Conservation (phyloP, 2,797 vertebrate genomes). For the Melanotaenia parkinsoni region DNA sequence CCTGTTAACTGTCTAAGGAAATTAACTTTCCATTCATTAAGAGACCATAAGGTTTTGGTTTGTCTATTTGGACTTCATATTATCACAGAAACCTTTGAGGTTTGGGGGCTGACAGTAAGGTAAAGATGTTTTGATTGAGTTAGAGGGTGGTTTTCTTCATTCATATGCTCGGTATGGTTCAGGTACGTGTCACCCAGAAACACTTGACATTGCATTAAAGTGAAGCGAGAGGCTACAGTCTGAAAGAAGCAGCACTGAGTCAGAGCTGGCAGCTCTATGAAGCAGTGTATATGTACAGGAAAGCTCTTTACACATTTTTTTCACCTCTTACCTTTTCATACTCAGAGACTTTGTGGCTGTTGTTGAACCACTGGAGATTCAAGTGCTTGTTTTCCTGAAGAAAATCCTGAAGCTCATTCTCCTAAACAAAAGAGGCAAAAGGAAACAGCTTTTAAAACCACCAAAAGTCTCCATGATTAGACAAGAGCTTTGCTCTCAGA, state of each 20-base stretch:
- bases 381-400: slow-evolving; percentile 81
- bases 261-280: slow-evolving; percentile 16
- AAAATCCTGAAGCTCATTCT: slow-evolving; percentile 88
- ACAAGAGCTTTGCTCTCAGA: slow-evolving; percentile 49
- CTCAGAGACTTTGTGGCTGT: slow-evolving; percentile 72
- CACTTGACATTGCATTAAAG: slow-evolving; percentile 10
- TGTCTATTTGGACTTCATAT: slow-evolving; percentile 44
- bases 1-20: slow-evolving; percentile 66
- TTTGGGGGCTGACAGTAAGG: slow-evolving; percentile 32
- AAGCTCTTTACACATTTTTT: not conserved
- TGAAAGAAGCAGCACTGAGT: slow-evolving; percentile 28
- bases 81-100: slow-evolving; percentile 42
- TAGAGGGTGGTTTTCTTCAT: slow-evolving; percentile 22
- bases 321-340: slow-evolving; percentile 86
- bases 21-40: slow-evolving; percentile 59
- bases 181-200: slow-evolving; percentile 29
- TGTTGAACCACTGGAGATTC: slow-evolving; percentile 84
- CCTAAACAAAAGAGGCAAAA: slow-evolving; percentile 75
- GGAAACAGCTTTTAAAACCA: slow-evolving; percentile 48
- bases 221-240: slow-evolving; percentile 19
- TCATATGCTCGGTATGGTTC: slow-evolving; percentile 6
- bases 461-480: slow-evolving; percentile 43
- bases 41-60: slow-evolving; percentile 16
- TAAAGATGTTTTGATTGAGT: slow-evolving; percentile 39
- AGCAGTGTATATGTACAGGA: not conserved